A percentile compares a stretch with the other conserved stretches of the same genome.
Conservation (phyloP, 2,113 vertebrate genomes). For the Fulmarus glacialis region DNA sequence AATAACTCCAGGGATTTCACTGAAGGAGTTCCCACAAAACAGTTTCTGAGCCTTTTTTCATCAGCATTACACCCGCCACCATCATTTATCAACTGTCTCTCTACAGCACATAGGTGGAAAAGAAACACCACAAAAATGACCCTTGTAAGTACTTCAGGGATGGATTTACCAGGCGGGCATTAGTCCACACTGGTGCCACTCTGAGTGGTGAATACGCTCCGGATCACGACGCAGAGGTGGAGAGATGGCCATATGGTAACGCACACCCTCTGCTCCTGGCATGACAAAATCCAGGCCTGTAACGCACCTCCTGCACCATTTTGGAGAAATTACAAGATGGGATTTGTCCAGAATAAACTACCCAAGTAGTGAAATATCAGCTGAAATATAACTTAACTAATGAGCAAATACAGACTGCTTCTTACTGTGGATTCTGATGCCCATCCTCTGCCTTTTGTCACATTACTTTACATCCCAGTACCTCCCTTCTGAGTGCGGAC, state of each 20-base stretch:
- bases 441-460: background rate
- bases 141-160: too few relatives aligned
- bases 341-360: background rate
- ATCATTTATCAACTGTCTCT: background rate
- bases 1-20: background rate
- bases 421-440: background rate
- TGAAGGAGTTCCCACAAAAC: background rate
- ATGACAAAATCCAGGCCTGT: background rate
- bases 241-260: rapidly evolving
- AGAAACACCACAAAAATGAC: background rate
- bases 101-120: rapidly evolving
- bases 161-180: background rate
- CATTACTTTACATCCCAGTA: background rate
- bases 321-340: background rate
- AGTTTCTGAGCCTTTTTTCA: background rate
- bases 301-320: background rate
- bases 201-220: rapidly evolving
- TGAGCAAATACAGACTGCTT: background rate
- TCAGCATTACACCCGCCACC: rapidly evolving
- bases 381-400: background rate
- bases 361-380: background rate
- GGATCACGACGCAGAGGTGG: rapidly evolving
- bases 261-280: background rate
- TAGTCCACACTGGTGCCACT: rapidly evolving
- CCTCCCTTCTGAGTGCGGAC: background rate